Conservation (phyloP, 2,888 invertebrate species). For the Teleogryllus oceanicus region DNA sequence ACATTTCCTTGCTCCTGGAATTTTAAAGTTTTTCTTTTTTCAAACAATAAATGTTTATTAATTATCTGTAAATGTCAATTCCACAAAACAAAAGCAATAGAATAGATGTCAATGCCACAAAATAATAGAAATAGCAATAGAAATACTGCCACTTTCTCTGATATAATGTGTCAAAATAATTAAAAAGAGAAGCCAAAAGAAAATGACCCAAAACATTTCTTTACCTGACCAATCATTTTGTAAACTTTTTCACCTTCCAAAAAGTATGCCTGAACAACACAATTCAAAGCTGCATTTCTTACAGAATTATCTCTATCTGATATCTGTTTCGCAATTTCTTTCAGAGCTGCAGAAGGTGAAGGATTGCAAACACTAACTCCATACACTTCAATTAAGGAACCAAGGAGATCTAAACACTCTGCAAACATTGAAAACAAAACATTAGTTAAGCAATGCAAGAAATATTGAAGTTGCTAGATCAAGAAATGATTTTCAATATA, state of each 20-base stretch:
- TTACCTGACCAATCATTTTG: conserved; percentile 85
- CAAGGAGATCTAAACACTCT: conserved; percentile 92
- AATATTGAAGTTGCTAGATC: not conserved
- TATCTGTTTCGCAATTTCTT: conserved; percentile 90
- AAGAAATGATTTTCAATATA: too few species aligned
- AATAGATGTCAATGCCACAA: too few species aligned
- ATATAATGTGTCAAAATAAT: not conserved
- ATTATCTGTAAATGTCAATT: too few species aligned
- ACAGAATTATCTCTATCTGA: conserved; percentile 95
- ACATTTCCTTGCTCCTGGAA: too few species aligned
- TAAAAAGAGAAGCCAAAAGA: not conserved
- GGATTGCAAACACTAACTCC: conserved; percentile 82
- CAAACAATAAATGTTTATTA: too few species aligned
- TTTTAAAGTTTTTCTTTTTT: too few species aligned
- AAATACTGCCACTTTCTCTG: not conserved
- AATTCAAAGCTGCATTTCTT: conserved; percentile 91
- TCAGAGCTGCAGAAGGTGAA: conserved; percentile 72
- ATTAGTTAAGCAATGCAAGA: conserved; percentile 24
- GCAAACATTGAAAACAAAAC: conserved; percentile 37
- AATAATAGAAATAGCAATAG: too few species aligned
- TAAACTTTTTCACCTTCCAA: conserved; percentile 87
- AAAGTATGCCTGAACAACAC: conserved; percentile 84
- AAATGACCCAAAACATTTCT: conserved; percentile 32
- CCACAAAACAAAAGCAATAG: too few species aligned
- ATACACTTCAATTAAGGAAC: conserved; percentile 77